A percentile compares a stretch with the other conserved stretches of the same genome.
Evolutionary conservation across 2,888 invertebrate species (phyloP).

Genomic region (Sphecodes monilicornis): DNA sequence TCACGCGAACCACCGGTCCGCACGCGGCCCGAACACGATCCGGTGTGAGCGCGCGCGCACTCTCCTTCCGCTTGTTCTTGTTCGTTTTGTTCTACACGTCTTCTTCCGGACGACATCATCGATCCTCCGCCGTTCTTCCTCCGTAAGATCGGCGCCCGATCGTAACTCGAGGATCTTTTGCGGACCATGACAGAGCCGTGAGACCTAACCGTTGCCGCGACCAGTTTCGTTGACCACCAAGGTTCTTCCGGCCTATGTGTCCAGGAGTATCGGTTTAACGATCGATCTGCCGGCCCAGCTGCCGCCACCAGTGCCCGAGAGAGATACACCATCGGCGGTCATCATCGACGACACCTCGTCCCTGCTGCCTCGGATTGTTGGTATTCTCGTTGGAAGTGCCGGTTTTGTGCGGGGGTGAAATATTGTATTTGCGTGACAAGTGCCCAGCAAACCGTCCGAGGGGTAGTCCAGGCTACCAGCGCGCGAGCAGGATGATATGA

Average conservation of each 20-base stretch:
- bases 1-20: not conserved
- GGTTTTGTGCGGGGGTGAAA: conserved; percentile 69
- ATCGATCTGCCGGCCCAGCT: not conserved
- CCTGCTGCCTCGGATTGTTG: conserved; percentile 45
- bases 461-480: conserved; percentile 70
- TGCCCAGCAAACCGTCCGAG: conserved; percentile 62
- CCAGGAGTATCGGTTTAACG: not conserved
- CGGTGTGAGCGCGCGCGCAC: conserved; percentile 27
- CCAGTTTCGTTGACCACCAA: conserved; percentile 4
- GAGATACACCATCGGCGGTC: not conserved
- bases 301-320: not conserved
- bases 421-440: conserved; percentile 67
- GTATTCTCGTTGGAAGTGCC: conserved; percentile 54
- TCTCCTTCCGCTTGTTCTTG: conserved; percentile 6
- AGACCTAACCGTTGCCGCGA: conserved; percentile 6
- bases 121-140: conserved; percentile 22
- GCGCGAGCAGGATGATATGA: conserved; percentile 82
- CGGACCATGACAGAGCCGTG: conserved; percentile 40
- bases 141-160: conserved; percentile 35
- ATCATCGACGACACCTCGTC: conserved; percentile 16
- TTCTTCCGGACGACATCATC: conserved; percentile 1
- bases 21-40: conserved; percentile 16
- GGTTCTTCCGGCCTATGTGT: not conserved
- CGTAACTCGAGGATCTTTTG: not conserved
- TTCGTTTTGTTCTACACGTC: not conserved